phyloP scores from a whole-genome alignment of 1,140 invertebrate genomes.

The Bombyx mandarina region DNA sequence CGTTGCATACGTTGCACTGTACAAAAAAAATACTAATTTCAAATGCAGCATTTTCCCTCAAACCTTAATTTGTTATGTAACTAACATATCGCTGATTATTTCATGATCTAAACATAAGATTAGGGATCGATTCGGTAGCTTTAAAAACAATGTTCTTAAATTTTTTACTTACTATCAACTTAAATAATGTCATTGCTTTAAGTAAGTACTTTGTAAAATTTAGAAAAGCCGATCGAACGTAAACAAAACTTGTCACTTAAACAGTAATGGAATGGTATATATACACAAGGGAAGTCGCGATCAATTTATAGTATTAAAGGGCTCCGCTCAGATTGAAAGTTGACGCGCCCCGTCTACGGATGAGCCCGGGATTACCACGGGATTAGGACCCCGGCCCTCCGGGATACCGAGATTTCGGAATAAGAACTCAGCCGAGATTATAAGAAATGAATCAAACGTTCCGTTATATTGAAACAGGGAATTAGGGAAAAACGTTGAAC shows the following conservation, averaged over 20 bases:
- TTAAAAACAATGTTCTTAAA: too few relatives aligned
- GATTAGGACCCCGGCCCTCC: slow-evolving; percentile 17
- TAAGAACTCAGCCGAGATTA: slow-evolving; percentile 42
- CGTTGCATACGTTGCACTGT: too few relatives aligned
- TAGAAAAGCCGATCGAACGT: too few relatives aligned
- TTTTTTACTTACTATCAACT: too few relatives aligned
- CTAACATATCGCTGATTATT: too few relatives aligned
- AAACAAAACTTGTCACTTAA: neutral
- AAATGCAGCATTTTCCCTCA: too few relatives aligned
- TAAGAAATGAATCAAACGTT: slow-evolving; percentile 53
- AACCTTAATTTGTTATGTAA: too few relatives aligned
- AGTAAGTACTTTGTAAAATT: too few relatives aligned
- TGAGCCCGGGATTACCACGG: slow-evolving; percentile 24
- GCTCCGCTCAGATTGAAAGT: slow-evolving; percentile 41
- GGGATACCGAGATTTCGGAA: slow-evolving; percentile 18
- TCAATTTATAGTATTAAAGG: slow-evolving; percentile 39
- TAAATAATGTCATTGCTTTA: too few relatives aligned
- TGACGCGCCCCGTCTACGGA: slow-evolving; percentile 20
- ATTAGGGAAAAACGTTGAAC: neutral
- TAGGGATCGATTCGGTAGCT: too few relatives aligned
- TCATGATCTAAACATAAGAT: too few relatives aligned
- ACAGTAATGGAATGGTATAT: slow-evolving; percentile 4
- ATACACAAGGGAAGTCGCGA: slow-evolving; percentile 24
- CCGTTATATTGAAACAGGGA: slow-evolving; percentile 40
- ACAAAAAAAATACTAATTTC: too few relatives aligned